A percentile compares a stretch with the other conserved stretches of the same genome.
These are phyloP conservation scores for Asteroscopus sphinx DNA, from an alignment of 2,888 invertebrate genomes.

Conservation along the genomic window DNA sequence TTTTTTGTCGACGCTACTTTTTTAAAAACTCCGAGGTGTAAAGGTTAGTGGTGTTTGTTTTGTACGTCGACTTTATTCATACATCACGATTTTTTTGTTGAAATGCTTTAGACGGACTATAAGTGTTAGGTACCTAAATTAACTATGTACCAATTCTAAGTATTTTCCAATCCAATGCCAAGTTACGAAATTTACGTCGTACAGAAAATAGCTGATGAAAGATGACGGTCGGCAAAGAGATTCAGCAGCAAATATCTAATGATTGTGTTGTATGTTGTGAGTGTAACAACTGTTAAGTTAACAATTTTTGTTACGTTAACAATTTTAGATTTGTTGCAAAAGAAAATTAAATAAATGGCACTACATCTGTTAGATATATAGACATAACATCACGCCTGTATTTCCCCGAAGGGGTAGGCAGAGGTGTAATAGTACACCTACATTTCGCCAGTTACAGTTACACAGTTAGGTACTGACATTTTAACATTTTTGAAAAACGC, in stretches of 20 bases:
- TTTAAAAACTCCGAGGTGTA: slow-evolving; percentile 65
- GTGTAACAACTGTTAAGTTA: background rate
- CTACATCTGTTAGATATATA: too few species aligned
- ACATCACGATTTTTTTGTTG: slow-evolving; percentile 58
- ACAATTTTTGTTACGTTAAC: background rate
- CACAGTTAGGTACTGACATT: too few species aligned
- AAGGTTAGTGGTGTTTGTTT: slow-evolving; percentile 70
- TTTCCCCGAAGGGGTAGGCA: too few species aligned
- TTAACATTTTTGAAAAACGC: too few species aligned
- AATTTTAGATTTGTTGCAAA: background rate
- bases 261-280: too few species aligned
- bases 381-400: too few species aligned
- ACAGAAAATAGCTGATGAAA: background rate
- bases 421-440: too few species aligned
- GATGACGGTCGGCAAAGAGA: background rate
- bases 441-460: too few species aligned
- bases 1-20: slow-evolving; percentile 71
- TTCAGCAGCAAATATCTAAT: background rate
- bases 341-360: too few species aligned
- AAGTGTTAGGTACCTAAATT: slow-evolving; percentile 32
- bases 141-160: slow-evolving; percentile 23
- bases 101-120: slow-evolving; percentile 26
- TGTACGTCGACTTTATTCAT: slow-evolving; percentile 59
- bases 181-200: slow-evolving; percentile 15
- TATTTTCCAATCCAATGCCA: slow-evolving; percentile 12